A percentile compares a stretch with the other conserved stretches of the same genome.
phyloP scores from a whole-genome alignment of 2,888 invertebrate genomes.

The Polyommatus icarus region DNA sequence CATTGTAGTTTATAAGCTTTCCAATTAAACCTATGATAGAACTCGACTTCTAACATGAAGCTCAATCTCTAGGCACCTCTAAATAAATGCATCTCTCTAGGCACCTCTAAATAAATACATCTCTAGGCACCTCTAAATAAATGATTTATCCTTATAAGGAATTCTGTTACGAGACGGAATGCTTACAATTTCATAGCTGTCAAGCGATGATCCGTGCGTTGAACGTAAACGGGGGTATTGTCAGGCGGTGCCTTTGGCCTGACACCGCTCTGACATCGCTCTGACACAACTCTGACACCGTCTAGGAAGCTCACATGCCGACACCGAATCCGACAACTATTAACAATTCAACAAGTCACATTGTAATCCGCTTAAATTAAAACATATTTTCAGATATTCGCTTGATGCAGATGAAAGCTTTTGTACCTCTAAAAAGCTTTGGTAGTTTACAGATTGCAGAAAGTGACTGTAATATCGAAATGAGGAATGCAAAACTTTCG shows the following conservation, averaged over 20 bases:
- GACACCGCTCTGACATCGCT: slow-evolving; percentile 60
- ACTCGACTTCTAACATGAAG: neutral
- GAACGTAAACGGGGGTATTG: slow-evolving; percentile 76
- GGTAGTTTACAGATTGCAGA: neutral
- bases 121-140: slow-evolving; percentile 12
- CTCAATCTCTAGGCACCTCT: neutral
- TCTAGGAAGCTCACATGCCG: slow-evolving; percentile 58
- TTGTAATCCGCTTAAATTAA: slow-evolving; percentile 19
- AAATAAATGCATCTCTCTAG: slow-evolving; percentile 10
- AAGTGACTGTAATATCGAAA: neutral
- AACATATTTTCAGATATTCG: neutral
- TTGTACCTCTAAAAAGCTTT: neutral
- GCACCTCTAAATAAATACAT: slow-evolving; percentile 15
- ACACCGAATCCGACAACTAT: slow-evolving; percentile 39
- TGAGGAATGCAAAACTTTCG: neutral
- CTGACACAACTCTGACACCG: slow-evolving; percentile 49
- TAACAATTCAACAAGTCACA: slow-evolving; percentile 36
- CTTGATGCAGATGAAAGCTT: neutral
- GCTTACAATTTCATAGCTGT: slow-evolving; percentile 60
- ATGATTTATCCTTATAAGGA: neutral
- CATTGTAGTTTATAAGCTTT: neutral
- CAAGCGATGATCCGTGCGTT: slow-evolving; percentile 68
- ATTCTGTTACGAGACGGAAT: slow-evolving; percentile 29
- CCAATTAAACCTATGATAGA: neutral
- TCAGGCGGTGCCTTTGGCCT: slow-evolving; percentile 65